Evolutionary conservation across 2,113 vertebrate genomes (phyloP).

Genomic region (Cichladusa arquata): DNA sequence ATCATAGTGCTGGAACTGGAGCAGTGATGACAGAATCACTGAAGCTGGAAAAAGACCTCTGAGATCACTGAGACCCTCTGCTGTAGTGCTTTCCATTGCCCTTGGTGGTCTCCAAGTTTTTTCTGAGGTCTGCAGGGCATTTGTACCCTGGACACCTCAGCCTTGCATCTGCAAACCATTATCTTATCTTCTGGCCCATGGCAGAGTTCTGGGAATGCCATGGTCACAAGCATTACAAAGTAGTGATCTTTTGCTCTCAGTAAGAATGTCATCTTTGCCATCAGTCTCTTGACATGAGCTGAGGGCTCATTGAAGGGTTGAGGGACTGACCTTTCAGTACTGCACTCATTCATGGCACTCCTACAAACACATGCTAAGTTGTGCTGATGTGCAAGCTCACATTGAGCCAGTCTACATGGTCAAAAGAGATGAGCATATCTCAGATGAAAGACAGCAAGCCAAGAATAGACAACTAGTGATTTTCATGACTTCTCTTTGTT

Average conservation of each 20-base stretch:
- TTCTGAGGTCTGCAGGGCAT: neutral
- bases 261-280: neutral
- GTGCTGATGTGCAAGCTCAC: neutral
- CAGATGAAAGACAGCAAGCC: neutral
- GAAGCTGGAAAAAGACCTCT: neutral
- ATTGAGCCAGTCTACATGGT: neutral
- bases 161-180: neutral
- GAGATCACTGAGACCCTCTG: neutral
- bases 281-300: neutral
- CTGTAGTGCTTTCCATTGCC: neutral
- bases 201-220: neutral
- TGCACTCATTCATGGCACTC: neutral
- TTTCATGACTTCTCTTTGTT: neutral
- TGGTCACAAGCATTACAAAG: neutral
- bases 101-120: neutral
- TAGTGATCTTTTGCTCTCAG: neutral
- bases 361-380: neutral
- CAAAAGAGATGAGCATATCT: neutral
- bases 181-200: neutral
- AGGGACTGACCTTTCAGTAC: neutral
- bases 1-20: neutral
- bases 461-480: neutral
- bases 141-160: neutral
- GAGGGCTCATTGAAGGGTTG: neutral
- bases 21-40: neutral